Conservation (phyloP, 2,888 invertebrate species). For the Phaedon cochleariae region DNA sequence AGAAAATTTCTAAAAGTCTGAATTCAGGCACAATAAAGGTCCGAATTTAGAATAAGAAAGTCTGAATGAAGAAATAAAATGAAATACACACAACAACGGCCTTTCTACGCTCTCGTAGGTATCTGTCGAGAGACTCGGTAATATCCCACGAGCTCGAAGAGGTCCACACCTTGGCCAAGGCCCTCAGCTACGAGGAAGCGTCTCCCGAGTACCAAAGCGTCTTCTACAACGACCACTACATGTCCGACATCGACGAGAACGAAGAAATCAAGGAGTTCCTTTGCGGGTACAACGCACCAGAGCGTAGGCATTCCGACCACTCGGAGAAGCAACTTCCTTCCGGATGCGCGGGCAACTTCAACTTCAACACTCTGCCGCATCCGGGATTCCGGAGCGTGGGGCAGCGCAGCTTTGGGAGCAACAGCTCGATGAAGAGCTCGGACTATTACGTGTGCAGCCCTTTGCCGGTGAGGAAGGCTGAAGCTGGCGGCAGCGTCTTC, state of each 20-base stretch:
- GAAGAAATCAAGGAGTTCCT: slow-evolving; percentile 58
- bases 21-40: too few relatives aligned
- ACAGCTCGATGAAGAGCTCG: slow-evolving; percentile 57
- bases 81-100: too few relatives aligned
- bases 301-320: slow-evolving; percentile 47
- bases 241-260: slow-evolving; percentile 61
- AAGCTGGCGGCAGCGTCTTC: slow-evolving; percentile 45
- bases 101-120: too few relatives aligned
- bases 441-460: slow-evolving; percentile 53
- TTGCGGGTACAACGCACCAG: slow-evolving; percentile 51
- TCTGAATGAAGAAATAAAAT: too few relatives aligned
- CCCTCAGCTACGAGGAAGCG: slow-evolving; percentile 43
- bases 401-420: slow-evolving; percentile 48
- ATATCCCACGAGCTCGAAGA: slow-evolving; percentile 57
- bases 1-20: too few relatives aligned
- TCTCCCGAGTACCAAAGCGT: slow-evolving; percentile 52
- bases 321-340: slow-evolving; percentile 33
- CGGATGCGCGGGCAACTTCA: too few relatives aligned
- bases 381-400: slow-evolving; percentile 29
- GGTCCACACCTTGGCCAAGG: slow-evolving; percentile 53
- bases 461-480: slow-evolving; percentile 36
- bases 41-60: too few relatives aligned
- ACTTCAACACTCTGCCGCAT: slow-evolving; percentile 34
- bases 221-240: slow-evolving; percentile 59
- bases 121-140: slow-evolving; percentile 54